Evolutionary conservation across 1,140 invertebrate species (phyloP), one percentile per base, ranked within the genome.

Genomic region (Bacillus rossius): DNA sequence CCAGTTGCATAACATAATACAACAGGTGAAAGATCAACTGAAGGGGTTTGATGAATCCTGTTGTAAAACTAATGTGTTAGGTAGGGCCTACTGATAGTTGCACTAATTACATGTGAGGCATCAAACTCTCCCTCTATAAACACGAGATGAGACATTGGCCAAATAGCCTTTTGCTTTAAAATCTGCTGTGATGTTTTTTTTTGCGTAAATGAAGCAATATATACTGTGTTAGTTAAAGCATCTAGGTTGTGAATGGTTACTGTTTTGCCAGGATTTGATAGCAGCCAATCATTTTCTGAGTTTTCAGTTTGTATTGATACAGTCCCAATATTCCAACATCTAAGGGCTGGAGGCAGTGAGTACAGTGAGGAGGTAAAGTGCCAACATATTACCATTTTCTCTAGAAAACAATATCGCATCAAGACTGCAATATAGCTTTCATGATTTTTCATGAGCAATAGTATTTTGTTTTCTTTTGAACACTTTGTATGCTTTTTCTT

Each of bases 391-490:
- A 59, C 20, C 66, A 55, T 55, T 65, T 55, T 45, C 66, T 52
- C 55, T 63, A 50, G 60, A 62, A 43, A 59, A 62, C 51, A 64
- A 26, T 55, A 69, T 50, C 7, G 62, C 65, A 54, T 57, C 52
- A 1, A 72, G 10, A 17, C 63, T 64, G 38, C 64, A 76, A 45
- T 43, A 25, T 68, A 73, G n/a, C 63, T 69, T 5, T 60, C 56
- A 58, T 76, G 71, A 42, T 70, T 72, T 63, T 77, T 75, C 42
- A 65, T 52, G 77, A 37, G 0, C n/a, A 77, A 42, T 37, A 79
- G 59, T 52, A 71, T 66, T 17, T 70, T 71, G 42, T 65, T 62
- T 38, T 75, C 62, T 49, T 41, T 48, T 14, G 59, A 60, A 26
- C 61, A 58, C 38, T 61, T 29, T 4, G 55, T 61, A 55, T 67